phyloP scores from a whole-genome alignment of 2,113 vertebrate species.

The Urocitellus parryii region DNA sequence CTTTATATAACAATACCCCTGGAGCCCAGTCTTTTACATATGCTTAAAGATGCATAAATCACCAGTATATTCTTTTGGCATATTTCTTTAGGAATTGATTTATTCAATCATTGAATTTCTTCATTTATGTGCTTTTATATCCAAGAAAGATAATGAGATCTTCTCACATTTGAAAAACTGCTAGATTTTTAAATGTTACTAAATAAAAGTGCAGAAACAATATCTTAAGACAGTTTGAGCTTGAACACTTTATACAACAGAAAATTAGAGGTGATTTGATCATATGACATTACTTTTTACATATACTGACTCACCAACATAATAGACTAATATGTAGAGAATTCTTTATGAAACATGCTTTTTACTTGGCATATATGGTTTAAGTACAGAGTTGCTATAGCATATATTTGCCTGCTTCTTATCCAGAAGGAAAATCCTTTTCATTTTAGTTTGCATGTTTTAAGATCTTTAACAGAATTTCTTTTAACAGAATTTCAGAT shows the following conservation, averaged over 20 bases:
- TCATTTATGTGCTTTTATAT: constrained; percentile 72
- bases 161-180: constrained; percentile 40
- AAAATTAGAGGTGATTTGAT: not conserved
- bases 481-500: constrained; percentile 29
- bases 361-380: not conserved
- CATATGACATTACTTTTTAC: not conserved
- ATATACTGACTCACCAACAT: not conserved
- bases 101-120: constrained; percentile 78
- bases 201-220: not conserved
- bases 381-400: not conserved
- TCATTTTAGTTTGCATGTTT: not conserved
- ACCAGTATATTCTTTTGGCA: constrained; percentile 63
- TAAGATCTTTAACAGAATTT: not conserved
- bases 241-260: not conserved
- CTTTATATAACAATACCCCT: constrained; percentile 70
- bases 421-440: constrained; percentile 3
- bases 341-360: not conserved
- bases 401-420: not conserved
- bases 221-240: not conserved
- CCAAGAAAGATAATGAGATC: constrained; percentile 40
- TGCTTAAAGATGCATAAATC: constrained; percentile 77
- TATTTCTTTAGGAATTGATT: constrained; percentile 76
- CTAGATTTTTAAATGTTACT: not conserved
- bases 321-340: not conserved
- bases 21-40: constrained; percentile 66